A percentile compares a stretch with the other conserved stretches of the same genome.
phyloP scores from a whole-genome alignment of 1,140 invertebrate species.

The Aphidius ervi region DNA sequence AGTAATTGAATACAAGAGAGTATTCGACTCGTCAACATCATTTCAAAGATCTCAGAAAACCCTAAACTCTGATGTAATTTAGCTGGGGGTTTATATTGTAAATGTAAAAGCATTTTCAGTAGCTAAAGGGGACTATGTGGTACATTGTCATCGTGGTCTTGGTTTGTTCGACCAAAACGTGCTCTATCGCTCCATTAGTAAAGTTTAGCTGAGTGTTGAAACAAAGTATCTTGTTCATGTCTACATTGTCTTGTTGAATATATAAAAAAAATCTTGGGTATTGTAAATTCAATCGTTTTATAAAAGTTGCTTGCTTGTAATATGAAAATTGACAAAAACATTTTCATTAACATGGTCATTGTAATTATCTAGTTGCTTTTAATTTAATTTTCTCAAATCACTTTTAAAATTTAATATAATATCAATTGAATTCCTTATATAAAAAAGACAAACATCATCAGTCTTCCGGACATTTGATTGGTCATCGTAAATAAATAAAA shows the following conservation, averaged over 20 bases:
- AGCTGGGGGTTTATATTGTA: constrained; percentile 13
- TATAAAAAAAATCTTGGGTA: constrained; percentile 2
- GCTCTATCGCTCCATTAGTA: constrained; percentile 27
- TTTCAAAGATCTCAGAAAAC: constrained; percentile 7
- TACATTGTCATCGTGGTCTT: not conserved
- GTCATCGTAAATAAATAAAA: too few species aligned
- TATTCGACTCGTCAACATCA: not conserved
- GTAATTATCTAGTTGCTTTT: not conserved
- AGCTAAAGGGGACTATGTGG: too few species aligned
- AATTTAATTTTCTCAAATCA: not conserved
- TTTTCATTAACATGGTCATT: constrained; percentile 21
- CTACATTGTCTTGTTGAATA: not conserved
- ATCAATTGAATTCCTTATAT: constrained; percentile 8
- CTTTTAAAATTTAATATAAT: constrained; percentile 8
- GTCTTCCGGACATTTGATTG: too few species aligned
- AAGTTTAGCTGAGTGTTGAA: constrained; percentile 21
- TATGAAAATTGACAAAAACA: constrained; percentile 24
- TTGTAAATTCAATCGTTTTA: constrained; percentile 10
- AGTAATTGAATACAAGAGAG: not conserved
- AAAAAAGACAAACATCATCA: too few species aligned
- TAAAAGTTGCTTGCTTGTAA: not conserved
- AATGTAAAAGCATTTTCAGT: constrained; percentile 3
- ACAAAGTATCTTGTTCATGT: constrained; percentile 14
- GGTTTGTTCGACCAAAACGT: constrained; percentile 20
- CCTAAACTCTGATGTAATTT: constrained; percentile 20